phyloP scores from a whole-genome alignment of 2,797 vertebrate species.

The Rhincodon typus region DNA sequence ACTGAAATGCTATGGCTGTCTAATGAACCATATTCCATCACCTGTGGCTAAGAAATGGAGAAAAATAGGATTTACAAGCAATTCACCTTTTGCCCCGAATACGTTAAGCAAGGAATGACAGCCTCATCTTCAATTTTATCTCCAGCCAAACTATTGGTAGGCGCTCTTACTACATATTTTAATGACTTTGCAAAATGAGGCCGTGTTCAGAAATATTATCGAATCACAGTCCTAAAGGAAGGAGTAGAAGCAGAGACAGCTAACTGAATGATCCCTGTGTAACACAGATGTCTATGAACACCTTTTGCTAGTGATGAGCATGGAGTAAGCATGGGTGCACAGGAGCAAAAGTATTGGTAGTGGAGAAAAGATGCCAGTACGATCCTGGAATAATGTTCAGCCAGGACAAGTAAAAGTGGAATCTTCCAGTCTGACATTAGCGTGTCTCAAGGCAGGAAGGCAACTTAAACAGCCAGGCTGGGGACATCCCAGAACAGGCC shows the following conservation, averaged over 20 bases:
- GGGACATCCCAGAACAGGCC: too few relatives aligned
- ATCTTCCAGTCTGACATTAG: too few relatives aligned
- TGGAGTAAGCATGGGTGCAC: neutral
- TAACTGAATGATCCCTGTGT: neutral
- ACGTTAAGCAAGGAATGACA: neutral
- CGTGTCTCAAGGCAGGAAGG: too few relatives aligned
- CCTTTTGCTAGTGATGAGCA: neutral
- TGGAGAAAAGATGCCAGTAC: neutral
- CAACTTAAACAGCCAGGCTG: too few relatives aligned
- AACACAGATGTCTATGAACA: neutral
- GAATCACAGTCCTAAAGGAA: neutral
- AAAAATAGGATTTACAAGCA: neutral
- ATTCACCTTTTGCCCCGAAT: neutral
- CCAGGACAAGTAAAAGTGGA: too few relatives aligned
- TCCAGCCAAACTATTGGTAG: neutral
- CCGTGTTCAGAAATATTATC: neutral
- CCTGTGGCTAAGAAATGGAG: neutral
- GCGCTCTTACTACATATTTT: neutral
- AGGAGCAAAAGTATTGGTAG: neutral
- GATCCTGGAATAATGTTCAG: neutral
- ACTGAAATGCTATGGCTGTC: neutral
- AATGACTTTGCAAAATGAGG: neutral
- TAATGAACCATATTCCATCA: neutral
- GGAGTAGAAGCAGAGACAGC: neutral
- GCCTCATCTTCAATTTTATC: neutral